These are phyloP conservation scores for Cacoxenus indagator DNA, from an alignment of 2,888 invertebrate genomes.

Conservation along the genomic window DNA sequence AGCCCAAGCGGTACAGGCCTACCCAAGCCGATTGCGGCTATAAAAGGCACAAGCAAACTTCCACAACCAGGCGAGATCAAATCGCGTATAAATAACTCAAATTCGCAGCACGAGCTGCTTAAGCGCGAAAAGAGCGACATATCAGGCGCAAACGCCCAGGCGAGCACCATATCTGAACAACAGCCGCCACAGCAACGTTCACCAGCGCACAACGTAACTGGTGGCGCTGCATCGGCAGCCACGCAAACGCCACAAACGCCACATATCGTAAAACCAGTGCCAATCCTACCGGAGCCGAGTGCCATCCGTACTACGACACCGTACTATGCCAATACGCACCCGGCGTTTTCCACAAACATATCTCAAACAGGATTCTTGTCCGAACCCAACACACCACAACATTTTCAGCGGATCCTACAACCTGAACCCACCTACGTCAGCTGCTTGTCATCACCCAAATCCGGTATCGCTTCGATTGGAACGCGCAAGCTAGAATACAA, in stretches of 20 bases:
- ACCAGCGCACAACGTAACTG: not conserved
- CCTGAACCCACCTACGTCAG: conserved; percentile 46
- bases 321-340: conserved; percentile 51
- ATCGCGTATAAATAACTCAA: conserved; percentile 37
- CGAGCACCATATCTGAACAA: conserved; percentile 50
- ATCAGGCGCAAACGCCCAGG: conserved; percentile 50
- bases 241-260: conserved; percentile 33
- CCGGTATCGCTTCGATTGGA: conserved; percentile 53
- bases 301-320: conserved; percentile 20
- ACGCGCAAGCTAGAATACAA: conserved; percentile 77
- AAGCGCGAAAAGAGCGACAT: conserved; percentile 74
- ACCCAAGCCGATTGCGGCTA: conserved; percentile 92
- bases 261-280: conserved; percentile 57
- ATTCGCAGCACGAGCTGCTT: conserved; percentile 45
- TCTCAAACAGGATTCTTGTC: conserved; percentile 47
- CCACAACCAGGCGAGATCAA: conserved; percentile 72
- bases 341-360: conserved; percentile 35
- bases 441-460: conserved; percentile 58
- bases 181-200: conserved; percentile 25
- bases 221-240: conserved; percentile 27
- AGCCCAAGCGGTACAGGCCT: conserved; percentile 76
- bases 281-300: conserved; percentile 33
- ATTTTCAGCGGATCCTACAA: not conserved
- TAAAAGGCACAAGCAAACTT: conserved; percentile 88
- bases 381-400: conserved; percentile 53